These are phyloP conservation scores for Aphodius granarius DNA, from an alignment of 2,888 invertebrate species.

Conservation along the genomic window DNA sequence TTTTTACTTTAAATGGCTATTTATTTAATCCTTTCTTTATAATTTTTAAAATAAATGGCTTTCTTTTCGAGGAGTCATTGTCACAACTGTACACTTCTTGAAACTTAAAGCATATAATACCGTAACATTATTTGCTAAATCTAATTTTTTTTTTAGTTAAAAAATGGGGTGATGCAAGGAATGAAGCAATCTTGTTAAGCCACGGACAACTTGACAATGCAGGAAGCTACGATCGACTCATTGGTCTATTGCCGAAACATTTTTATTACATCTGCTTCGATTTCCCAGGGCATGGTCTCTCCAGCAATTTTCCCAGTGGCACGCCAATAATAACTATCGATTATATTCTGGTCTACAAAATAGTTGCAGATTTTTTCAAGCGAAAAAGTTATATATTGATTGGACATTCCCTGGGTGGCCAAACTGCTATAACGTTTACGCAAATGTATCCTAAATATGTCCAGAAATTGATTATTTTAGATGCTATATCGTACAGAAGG, in stretches of 20 bases:
- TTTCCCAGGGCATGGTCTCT: slow-evolving; percentile 64
- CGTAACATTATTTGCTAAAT: no score
- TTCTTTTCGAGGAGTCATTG: no score
- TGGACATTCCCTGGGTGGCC: slow-evolving; percentile 44
- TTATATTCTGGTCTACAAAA: slow-evolving; percentile 48
- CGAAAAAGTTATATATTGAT: slow-evolving; percentile 45
- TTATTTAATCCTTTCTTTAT: no score
- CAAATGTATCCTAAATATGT: slow-evolving; percentile 20
- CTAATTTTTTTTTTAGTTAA: slow-evolving; percentile 52
- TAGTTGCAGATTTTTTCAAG: slow-evolving; percentile 43
- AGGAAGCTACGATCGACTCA: slow-evolving; percentile 60
- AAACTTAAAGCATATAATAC: no score
- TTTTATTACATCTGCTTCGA: slow-evolving; percentile 57
- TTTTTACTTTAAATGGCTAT: no score
- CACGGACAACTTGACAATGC: slow-evolving; percentile 65
- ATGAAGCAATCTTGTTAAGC: slow-evolving; percentile 59
- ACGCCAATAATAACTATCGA: slow-evolving; percentile 43
- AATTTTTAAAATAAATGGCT: no score
- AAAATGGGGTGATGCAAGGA: slow-evolving; percentile 61
- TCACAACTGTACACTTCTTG: no score
- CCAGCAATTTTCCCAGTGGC: slow-evolving; percentile 56
- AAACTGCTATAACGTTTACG: slow-evolving; percentile 18
- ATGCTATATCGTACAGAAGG: slow-evolving; percentile 9
- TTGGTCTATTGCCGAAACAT: slow-evolving; percentile 56
- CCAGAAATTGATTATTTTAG: slow-evolving; percentile 22